Conservation (phyloP, 2,113 vertebrate species). For the Cephalophus harveyi region DNA sequence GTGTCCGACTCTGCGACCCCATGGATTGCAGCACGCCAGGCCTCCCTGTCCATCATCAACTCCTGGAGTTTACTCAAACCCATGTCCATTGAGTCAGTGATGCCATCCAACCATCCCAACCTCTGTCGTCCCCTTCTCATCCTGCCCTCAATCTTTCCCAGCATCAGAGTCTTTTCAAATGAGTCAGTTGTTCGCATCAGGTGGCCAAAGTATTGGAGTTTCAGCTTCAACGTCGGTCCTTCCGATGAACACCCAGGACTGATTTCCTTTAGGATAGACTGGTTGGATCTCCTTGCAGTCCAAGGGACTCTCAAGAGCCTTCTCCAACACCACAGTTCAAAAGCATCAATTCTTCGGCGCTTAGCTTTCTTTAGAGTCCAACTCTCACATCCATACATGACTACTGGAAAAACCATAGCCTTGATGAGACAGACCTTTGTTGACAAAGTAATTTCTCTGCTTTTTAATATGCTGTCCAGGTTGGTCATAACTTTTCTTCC, state of each 20-base stretch:
- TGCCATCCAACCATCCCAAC: not conserved
- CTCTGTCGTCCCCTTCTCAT: not conserved
- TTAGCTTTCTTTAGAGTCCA: not conserved
- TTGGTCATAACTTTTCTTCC: not conserved
- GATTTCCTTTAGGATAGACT: not conserved
- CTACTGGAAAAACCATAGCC: not conserved
- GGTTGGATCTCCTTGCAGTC: not conserved
- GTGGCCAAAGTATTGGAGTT: not conserved
- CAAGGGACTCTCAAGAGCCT: not conserved
- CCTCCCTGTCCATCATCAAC: not conserved
- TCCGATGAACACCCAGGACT: not conserved
- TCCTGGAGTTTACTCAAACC: not conserved
- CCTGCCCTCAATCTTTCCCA: accelerated
- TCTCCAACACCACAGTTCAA: not conserved
- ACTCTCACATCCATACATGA: not conserved
- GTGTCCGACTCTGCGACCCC: not conserved
- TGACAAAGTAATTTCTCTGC: not conserved
- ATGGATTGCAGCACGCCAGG: not conserved
- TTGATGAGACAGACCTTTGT: not conserved
- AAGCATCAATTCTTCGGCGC: accelerated
- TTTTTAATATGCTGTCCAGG: not conserved
- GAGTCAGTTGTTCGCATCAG: not conserved
- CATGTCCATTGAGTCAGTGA: not conserved
- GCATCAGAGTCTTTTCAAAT: not conserved
- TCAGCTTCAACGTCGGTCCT: not conserved